phyloP scores from a whole-genome alignment of 2,113 vertebrate species.

The Columbina picui region DNA sequence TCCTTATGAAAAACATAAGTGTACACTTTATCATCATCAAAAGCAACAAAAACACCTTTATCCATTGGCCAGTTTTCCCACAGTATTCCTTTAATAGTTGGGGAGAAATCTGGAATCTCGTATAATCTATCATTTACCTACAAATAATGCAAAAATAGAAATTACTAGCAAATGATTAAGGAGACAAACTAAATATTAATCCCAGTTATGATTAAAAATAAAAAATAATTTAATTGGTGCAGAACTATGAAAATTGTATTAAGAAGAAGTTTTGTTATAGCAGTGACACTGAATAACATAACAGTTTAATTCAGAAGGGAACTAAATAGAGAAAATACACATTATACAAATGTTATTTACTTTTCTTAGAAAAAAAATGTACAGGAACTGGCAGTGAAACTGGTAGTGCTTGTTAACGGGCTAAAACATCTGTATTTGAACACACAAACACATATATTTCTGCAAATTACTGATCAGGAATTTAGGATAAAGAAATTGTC shows the following conservation, averaged over 20 bases:
- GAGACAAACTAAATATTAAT: neutral
- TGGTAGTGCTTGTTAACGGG: neutral
- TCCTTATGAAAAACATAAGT: conserved; percentile 93
- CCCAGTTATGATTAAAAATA: neutral
- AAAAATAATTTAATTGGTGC: neutral
- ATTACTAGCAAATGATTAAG: neutral
- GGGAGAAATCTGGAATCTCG: conserved; percentile 93
- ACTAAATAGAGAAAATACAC: neutral
- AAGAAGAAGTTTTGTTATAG: neutral
- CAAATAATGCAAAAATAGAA: conserved; percentile 10
- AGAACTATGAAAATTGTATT: neutral
- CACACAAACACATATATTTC: neutral
- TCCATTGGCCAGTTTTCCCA: conserved; percentile 95
- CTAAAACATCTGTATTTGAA: neutral
- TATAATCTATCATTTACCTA: conserved; percentile 84
- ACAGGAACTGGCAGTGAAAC: neutral
- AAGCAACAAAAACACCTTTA: conserved; percentile 91
- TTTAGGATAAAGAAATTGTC: neutral
- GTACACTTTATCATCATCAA: conserved; percentile 92
- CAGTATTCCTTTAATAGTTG: conserved; percentile 91
- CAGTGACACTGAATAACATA: neutral
- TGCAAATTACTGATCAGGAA: neutral
- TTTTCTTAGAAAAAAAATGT: neutral
- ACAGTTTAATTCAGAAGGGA: neutral
- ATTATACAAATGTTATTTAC: neutral